Conservation (phyloP, 2,113 vertebrate species). For the Orcinus orca region DNA sequence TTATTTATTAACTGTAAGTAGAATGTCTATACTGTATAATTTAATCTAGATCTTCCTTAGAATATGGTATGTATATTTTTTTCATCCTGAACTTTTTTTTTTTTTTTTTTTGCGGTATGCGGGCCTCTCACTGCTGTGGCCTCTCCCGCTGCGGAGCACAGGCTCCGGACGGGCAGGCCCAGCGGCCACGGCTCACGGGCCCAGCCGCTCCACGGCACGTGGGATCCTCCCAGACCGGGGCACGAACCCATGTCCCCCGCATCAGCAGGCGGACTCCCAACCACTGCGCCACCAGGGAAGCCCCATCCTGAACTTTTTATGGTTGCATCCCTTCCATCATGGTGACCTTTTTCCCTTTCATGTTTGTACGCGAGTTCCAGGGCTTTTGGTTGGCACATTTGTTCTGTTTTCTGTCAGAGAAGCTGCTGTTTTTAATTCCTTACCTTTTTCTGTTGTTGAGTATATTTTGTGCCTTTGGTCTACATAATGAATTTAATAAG, state of each 20-base stretch:
- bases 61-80: not conserved
- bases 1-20: not conserved
- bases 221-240: no score
- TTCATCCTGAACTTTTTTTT: not conserved
- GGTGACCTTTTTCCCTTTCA: not conserved
- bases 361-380: not conserved
- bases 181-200: no score
- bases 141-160: no score
- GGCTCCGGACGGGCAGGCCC: no score
- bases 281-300: no score
- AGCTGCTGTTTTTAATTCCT: not conserved
- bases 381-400: not conserved
- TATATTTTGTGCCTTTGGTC: not conserved
- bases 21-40: not conserved
- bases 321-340: not conserved
- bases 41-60: not conserved
- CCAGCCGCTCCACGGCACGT: no score
- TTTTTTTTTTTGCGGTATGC: no score
- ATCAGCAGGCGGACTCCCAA: no score
- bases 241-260: no score
- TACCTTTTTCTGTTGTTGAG: not conserved
- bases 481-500: not conserved
- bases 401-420: not conserved
- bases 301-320: not conserved
- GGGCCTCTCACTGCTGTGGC: no score